Evolutionary conservation across 2,797 vertebrate genomes (phyloP).

Genomic region (Crypturellus tataupa): DNA sequence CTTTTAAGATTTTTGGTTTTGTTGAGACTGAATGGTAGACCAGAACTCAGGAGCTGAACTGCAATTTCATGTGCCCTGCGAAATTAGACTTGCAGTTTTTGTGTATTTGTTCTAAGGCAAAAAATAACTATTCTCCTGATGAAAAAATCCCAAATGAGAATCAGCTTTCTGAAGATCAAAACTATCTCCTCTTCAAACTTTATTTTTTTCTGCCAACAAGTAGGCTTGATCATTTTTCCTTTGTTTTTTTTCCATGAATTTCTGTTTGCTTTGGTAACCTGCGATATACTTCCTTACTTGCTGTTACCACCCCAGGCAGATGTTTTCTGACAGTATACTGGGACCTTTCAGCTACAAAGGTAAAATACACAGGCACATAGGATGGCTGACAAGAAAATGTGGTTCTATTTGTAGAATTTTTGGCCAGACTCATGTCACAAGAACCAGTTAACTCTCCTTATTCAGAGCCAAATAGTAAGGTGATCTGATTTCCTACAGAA

Average conservation of each 20-base stretch:
- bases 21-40: neutral
- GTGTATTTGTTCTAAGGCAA: neutral
- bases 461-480: neutral
- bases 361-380: neutral
- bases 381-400: too few species aligned
- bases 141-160: neutral
- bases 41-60: neutral
- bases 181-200: neutral
- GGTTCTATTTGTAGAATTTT: neutral
- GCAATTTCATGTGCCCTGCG: neutral
- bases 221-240: neutral
- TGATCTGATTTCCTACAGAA: neutral
- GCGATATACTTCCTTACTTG: neutral
- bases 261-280: neutral
- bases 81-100: neutral
- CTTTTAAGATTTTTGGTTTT: neutral
- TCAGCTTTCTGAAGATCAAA: neutral
- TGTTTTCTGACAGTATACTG: neutral
- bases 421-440: neutral
- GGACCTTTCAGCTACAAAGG: neutral
- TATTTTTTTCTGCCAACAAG: neutral
- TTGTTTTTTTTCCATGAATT: neutral
- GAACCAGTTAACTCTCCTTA: neutral
- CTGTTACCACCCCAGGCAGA: fast-evolving
- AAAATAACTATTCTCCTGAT: neutral